Base-by-base conservation (phyloP, 2,113 vertebrate genomes). In the Amazona guildingii region DNA sequence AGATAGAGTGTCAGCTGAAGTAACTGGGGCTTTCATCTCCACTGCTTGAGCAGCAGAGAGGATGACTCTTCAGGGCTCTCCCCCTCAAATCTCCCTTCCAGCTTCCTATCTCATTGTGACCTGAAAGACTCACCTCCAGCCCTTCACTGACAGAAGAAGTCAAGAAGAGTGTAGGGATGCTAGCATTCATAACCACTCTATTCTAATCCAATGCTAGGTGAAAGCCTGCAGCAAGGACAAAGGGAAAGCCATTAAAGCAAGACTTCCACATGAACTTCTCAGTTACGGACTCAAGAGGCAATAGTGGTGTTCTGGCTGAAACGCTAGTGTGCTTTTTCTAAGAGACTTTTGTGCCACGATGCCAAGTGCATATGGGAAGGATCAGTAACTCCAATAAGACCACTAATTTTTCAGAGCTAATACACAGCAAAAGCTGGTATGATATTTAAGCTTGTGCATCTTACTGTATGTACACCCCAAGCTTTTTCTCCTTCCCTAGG, bases 371-470 rank as follows among this genome's bases (percentile, higher is more conserved):
- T 0, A 1, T 7, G 4, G 23, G 33, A 81, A 76, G 28, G 20
- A 80, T 31, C 24, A 59, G 31, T 9, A 83, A 63, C 14, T 59
- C 35, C 33, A 49, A 7, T 4, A 83, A 12, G 6, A 74, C 11
- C 17, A 44, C 8, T 24, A 7, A 57, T 52, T 55, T 80, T n/a
- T 6, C 16, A 16, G 1, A 11, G 14, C 18, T 54, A 43, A 74
- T 55, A 44, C 7, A 21, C 11, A 57, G 31, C 41, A 88, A 52
- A 79, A 63, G 20, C 29, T 68, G 43, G 27, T 19, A 62, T 1
- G 0, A 57, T 74, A 77, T 6, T 78, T 57, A 70, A 0, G 2
- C 9, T 31, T 7, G 0, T 25, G n/a, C 4, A 49, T 43, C 33
- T 63, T 43, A 75, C 15, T 33, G 17, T 37, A 49, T 7, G 23